Percentiles rank a stretch among this genome's conserved stretches.
Conservation (phyloP, 2,888 invertebrate genomes). For the Thera obeliscata region DNA sequence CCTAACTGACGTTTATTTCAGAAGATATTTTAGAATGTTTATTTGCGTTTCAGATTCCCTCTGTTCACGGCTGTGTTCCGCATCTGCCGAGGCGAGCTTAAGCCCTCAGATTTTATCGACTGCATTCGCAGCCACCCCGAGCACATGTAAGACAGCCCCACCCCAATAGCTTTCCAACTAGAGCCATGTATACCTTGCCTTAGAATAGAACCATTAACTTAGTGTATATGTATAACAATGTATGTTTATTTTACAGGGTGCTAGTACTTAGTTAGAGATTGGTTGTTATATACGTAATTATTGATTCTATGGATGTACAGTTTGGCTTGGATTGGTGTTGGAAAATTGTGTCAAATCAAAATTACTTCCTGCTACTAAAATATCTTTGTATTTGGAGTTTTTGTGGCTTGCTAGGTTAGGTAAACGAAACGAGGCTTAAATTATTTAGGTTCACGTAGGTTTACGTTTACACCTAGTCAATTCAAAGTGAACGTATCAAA, state of each 20-base stretch:
- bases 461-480: too few species aligned
- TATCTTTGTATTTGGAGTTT: slow-evolving; percentile 1
- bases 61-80: slow-evolving; percentile 97
- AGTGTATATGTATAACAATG: slow-evolving; percentile 64
- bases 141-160: slow-evolving; percentile 91
- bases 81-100: slow-evolving; percentile 94
- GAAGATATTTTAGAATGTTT: neutral
- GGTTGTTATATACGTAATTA: slow-evolving; percentile 49
- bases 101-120: slow-evolving; percentile 92
- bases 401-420: neutral
- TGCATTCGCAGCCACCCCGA: slow-evolving; percentile 98
- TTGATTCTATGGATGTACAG: slow-evolving; percentile 57
- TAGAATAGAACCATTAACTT: slow-evolving; percentile 62
- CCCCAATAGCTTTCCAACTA: slow-evolving; percentile 55
- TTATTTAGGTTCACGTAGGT: neutral
- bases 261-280: slow-evolving; percentile 74
- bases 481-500: neutral
- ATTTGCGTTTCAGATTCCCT: slow-evolving; percentile 90
- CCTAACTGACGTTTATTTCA: too few species aligned
- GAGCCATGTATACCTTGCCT: slow-evolving; percentile 39
- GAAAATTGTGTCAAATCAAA: slow-evolving; percentile 4
- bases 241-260: slow-evolving; percentile 76
- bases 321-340: slow-evolving; percentile 26
- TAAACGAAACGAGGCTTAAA: neutral
- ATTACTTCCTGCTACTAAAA: neutral